A percentile compares a stretch with the other conserved stretches of the same genome.
Conservation (phyloP, 1,140 invertebrate species). For the Phthorimaea operculella region DNA sequence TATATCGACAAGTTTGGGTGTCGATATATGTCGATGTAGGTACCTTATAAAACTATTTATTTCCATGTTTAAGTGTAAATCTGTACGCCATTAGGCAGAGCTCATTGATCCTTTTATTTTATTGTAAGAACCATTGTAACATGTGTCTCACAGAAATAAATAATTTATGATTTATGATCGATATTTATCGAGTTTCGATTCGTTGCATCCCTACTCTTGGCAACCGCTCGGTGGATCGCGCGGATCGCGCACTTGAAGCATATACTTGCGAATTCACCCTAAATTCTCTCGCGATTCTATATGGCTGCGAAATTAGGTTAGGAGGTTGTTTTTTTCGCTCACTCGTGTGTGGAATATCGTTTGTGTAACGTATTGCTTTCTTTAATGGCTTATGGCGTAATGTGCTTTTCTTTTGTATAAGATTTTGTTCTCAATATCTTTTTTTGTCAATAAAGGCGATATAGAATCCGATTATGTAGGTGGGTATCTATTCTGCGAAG, state of each 20-base stretch:
- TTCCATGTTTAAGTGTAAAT: too few relatives aligned
- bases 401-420: not conserved
- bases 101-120: too few relatives aligned
- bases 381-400: not conserved
- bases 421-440: not conserved
- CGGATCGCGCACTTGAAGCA: conserved; percentile 28
- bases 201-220: too few relatives aligned
- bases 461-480: not conserved
- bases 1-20: too few relatives aligned
- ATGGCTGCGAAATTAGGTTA: conserved; percentile 38
- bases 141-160: too few relatives aligned
- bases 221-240: conserved; percentile 11
- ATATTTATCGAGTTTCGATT: too few relatives aligned
- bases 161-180: too few relatives aligned
- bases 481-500: too few relatives aligned
- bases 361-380: not conserved
- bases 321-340: conserved; percentile 7
- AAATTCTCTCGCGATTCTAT: not conserved
- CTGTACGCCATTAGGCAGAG: too few relatives aligned
- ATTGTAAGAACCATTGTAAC: too few relatives aligned
- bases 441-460: not conserved
- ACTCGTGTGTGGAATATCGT: not conserved
- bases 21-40: too few relatives aligned
- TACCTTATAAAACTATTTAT: too few relatives aligned
- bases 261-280: conserved; percentile 1